phyloP scores from a whole-genome alignment of 1,140 invertebrate species.

The Drosophila auraria region DNA sequence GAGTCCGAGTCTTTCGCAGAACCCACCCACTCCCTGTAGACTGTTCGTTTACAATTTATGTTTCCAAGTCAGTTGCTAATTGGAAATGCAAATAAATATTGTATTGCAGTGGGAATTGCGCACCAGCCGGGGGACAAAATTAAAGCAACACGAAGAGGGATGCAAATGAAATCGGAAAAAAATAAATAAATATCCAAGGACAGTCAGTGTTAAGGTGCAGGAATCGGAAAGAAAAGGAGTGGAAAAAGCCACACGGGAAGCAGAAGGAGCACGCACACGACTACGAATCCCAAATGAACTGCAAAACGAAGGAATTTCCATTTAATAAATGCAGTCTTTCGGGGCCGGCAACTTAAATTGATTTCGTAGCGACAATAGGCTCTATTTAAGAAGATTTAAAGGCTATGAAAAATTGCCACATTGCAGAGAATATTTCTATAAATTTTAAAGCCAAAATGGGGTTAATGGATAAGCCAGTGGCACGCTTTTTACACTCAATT shows the following conservation, averaged over 20 bases:
- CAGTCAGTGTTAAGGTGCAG: slow-evolving; percentile 7
- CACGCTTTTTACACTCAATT: too few relatives aligned
- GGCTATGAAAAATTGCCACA: background rate
- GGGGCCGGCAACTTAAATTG: background rate
- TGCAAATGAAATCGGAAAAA: slow-evolving; percentile 30
- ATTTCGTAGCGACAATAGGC: background rate
- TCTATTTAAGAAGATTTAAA: background rate
- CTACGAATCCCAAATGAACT: slow-evolving; percentile 1
- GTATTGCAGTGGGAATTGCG: slow-evolving; percentile 45
- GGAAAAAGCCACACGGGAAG: background rate
- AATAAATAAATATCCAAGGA: slow-evolving; percentile 16
- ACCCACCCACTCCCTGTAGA: slow-evolving; percentile 14
- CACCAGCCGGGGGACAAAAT: background rate
- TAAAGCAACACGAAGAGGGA: slow-evolving; percentile 3
- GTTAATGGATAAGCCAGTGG: too few relatives aligned
- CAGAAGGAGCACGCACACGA: background rate
- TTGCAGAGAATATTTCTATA: background rate
- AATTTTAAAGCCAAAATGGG: background rate
- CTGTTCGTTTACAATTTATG: slow-evolving; percentile 48
- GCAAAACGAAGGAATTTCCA: background rate
- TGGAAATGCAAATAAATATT: slow-evolving; percentile 68
- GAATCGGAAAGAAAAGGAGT: background rate
- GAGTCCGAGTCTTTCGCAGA: background rate
- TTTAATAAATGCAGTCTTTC: background rate
- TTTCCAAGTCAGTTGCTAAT: slow-evolving; percentile 60